Base-by-base conservation (phyloP, 2,113 vertebrate species). In the Lates calcarifer region DNA sequence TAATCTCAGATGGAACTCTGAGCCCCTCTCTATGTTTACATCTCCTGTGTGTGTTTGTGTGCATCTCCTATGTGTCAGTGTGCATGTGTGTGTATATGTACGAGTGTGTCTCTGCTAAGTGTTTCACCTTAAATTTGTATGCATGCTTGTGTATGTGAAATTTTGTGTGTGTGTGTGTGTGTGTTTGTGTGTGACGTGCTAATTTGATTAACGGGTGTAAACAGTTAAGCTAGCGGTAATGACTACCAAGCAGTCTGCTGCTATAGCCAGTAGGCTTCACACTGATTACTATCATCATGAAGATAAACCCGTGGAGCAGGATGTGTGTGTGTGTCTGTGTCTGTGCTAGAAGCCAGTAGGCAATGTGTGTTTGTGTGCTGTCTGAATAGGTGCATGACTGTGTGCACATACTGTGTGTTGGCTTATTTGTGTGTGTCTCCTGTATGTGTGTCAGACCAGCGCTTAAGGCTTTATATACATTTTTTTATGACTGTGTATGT, bases 161-260 rank as follows among this genome's bases (percentile, higher is more conserved):
- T 49, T 74, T 37, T 77, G 39, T 79, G 28, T 51, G 49, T 65
- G 53, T 55, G 33, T 57, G 39, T 55, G 31, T 14, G 31, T 18
- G 2, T 51, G 3, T 56, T 43, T 83, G 86, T 80, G 76, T 87
- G 79, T 79, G 81, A 83, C 84, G 90, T 87, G 86, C 84, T 93
- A 94, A 94, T 94, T 94, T 92, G 91, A 94, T 95, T 94, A 94
- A 92, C 83, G 85, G 91, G 84, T 92, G 87, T 92, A 92, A 94
- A 93, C 89, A 93, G 93, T 94, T 92, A 91, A 90, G 89, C 92
- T 86, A 93, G 93, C 87, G 78, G 90, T 91, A 94, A 94, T 94
- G 92, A 90, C 93, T 94, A 93, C 87, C 91, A 92, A 93, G 87
- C 88, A 90, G 89, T 76, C 87, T 84, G 85, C 90, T 90, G 82